These are phyloP conservation scores for Sebastes minor DNA, from an alignment of 2,797 vertebrate genomes.

Conservation along the genomic window DNA sequence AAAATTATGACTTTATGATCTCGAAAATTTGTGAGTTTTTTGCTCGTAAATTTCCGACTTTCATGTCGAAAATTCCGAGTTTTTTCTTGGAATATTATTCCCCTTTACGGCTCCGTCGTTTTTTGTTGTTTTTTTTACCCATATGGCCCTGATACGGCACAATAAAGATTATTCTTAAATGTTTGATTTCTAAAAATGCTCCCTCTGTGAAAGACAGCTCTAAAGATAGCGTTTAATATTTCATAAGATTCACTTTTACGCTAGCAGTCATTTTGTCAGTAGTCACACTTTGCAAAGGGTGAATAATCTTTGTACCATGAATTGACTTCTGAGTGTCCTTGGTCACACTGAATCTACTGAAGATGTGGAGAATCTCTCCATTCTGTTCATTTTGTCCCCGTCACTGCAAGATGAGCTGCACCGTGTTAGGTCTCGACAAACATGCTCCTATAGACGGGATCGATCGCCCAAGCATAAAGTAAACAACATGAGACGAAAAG, in stretches of 20 bases:
- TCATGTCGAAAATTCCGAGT: too few relatives aligned
- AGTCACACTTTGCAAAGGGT: neutral
- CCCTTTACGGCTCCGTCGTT: too few relatives aligned
- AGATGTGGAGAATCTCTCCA: neutral
- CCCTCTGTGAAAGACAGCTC: neutral
- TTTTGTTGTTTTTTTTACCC: too few relatives aligned
- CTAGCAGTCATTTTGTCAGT: neutral
- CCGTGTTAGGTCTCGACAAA: neutral
- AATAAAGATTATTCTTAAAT: neutral
- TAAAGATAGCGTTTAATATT: neutral
- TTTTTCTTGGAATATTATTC: too few relatives aligned
- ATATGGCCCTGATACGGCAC: too few relatives aligned
- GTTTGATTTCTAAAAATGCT: neutral
- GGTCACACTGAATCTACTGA: neutral
- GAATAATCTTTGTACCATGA: neutral
- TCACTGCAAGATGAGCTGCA: neutral
- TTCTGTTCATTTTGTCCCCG: neutral
- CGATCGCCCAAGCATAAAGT: slow-evolving; percentile 5
- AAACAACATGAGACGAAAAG: slow-evolving; percentile 16
- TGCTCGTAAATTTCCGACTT: too few relatives aligned
- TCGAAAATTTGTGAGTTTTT: too few relatives aligned
- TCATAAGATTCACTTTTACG: neutral
- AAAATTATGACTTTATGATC: too few relatives aligned
- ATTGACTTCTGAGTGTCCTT: neutral
- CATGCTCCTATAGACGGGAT: neutral